Percentiles rank a stretch among this genome's conserved stretches.
Conservation (phyloP, 2,797 vertebrate genomes). For the Sus cebifrons region DNA sequence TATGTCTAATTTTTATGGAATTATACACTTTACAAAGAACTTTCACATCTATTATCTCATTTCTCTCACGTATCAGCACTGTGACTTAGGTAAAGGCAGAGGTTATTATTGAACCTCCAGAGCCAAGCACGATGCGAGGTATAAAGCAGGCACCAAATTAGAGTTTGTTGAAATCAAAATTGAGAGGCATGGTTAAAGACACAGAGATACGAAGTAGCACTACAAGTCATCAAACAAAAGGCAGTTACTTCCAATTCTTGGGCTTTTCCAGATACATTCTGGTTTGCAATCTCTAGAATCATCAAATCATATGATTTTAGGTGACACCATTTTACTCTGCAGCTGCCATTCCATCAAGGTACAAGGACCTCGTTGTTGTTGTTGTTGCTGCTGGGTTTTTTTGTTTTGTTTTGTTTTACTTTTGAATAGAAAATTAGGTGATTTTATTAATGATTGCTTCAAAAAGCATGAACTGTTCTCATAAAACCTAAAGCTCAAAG, state of each 20-base stretch:
- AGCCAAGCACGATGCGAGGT: not conserved
- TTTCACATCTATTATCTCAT: not conserved
- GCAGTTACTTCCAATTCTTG: not conserved
- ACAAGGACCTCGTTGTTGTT: not conserved
- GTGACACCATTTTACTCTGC: not conserved
- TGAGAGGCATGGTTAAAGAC: not conserved
- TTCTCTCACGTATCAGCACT: not conserved
- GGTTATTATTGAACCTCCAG: conserved; percentile 8
- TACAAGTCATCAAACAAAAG: not conserved
- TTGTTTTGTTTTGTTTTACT: not conserved
- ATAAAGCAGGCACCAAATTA: not conserved
- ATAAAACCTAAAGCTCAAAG: not conserved
- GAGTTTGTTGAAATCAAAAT: not conserved
- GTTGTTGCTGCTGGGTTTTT: not conserved
- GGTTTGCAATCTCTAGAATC: conserved; percentile 18
- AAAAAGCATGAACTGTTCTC: conserved; percentile 5
- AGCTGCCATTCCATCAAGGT: not conserved
- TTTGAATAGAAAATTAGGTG: conserved; percentile 13
- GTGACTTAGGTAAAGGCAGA: not conserved
- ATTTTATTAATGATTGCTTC: conserved; percentile 23
- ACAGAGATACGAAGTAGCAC: not conserved
- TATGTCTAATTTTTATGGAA: conserved; percentile 55
- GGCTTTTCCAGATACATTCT: not conserved
- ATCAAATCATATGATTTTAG: not conserved
- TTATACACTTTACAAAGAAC: conserved; percentile 18